Evolutionary conservation across 2,797 vertebrate species (phyloP).

Genomic region (Crenuchus spilurus): DNA sequence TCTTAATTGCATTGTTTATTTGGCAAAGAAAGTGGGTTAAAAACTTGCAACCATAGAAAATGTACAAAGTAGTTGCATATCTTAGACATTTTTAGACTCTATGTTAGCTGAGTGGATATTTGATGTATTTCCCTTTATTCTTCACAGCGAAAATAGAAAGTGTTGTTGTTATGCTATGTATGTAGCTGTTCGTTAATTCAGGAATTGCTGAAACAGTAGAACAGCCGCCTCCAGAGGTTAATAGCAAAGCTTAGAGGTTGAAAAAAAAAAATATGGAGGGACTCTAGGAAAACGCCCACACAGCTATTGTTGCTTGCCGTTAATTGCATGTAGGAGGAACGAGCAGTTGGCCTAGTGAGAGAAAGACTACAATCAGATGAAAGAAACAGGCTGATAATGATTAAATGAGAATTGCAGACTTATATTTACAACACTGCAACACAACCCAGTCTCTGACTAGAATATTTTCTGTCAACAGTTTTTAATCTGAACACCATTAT

Average conservation of each 20-base stretch:
- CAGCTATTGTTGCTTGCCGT: not conserved
- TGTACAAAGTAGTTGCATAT: too few species aligned
- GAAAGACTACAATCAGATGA: conserved; percentile 9
- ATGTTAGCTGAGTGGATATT: too few species aligned
- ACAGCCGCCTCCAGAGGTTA: not conserved
- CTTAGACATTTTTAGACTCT: too few species aligned
- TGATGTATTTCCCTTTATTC: too few species aligned
- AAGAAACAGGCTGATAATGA: conserved; percentile 1
- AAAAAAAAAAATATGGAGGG: not conserved
- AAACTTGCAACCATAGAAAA: too few species aligned
- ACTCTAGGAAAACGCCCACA: not conserved
- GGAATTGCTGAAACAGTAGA: conserved; percentile 1
- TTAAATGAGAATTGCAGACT: not conserved
- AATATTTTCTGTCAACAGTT: conserved; percentile 61
- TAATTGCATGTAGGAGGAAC: conserved; percentile 18
- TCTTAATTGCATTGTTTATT: not conserved
- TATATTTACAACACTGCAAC: too few species aligned
- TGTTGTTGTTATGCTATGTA: not conserved
- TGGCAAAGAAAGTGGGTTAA: too few species aligned
- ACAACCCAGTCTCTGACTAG: not conserved
- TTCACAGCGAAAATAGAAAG: not conserved
- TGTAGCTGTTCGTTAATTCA: not conserved
- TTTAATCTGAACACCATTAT: conserved; percentile 66
- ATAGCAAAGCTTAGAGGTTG: not conserved
- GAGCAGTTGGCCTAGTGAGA: conserved; percentile 5